phyloP scores from a whole-genome alignment of 2,888 invertebrate genomes.

The Mesorhabditis spiculigera region DNA sequence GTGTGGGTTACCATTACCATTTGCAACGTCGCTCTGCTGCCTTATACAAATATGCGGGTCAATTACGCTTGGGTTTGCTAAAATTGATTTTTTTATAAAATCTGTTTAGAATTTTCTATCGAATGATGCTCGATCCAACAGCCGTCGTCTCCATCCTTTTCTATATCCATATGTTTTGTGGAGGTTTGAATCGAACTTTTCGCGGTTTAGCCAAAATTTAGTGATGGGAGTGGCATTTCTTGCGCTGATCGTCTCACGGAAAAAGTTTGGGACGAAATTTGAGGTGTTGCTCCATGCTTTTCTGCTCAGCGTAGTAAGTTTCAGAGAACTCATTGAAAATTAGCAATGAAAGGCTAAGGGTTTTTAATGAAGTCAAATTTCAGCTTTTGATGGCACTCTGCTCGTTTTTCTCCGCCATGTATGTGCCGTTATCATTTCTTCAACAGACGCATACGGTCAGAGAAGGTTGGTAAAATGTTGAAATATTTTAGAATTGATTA shows the following conservation, averaged over 20 bases:
- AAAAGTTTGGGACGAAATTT: constrained; percentile 36
- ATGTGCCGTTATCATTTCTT: constrained; percentile 36
- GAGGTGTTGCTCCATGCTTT: constrained; percentile 40
- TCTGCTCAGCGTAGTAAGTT: constrained; percentile 35
- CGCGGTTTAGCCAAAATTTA: no score
- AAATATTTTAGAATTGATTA: no score
- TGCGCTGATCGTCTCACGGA: constrained; percentile 26
- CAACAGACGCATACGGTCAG: constrained; percentile 32
- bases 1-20: neutral
- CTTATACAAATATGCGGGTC: neutral
- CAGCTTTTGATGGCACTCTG: constrained; percentile 41
- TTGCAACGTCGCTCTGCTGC: neutral
- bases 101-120: constrained; percentile 31
- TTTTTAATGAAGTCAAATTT: neutral
- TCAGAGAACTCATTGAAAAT: neutral
- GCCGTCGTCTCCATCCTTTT: constrained; percentile 34
- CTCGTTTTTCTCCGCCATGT: constrained; percentile 36
- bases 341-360: no score
- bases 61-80: neutral
- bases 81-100: neutral
- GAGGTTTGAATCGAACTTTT: neutral
- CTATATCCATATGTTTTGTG: constrained; percentile 34
- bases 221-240: constrained; percentile 27
- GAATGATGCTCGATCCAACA: constrained; percentile 22
- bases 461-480: constrained; percentile 20